Evolutionary conservation across 2,113 vertebrate species (phyloP), one percentile per base, ranked within the genome.

Genomic region (Oryzias curvinotus): DNA sequence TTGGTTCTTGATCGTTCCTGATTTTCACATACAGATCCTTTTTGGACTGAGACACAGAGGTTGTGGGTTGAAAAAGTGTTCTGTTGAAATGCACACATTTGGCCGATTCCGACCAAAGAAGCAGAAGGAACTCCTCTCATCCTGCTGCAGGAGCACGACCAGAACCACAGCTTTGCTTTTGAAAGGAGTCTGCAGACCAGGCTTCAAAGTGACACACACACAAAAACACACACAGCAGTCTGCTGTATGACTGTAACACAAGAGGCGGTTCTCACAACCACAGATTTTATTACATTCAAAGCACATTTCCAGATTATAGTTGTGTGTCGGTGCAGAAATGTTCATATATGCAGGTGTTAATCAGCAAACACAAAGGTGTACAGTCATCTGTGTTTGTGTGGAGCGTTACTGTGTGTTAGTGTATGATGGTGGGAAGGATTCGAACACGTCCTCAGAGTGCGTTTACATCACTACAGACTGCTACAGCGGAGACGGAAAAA

Each of bases 251-350:
- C 52, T 21, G 63, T 15, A 42, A 68, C 70, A 76, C 53, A 43
- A 21, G 49, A 59, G 23, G 26, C n/a, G 64, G 16, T 42, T 65
- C 62, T 62, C 23, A 68, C 66, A 77, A 82, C 53, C 82, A 72
- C 56, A 66, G 16, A 62, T 67, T 91, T 90, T 90, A 90, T 90
- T 89, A 68, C 62, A 71, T 84, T 85, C 47, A 79, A 82, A 84
- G 71, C 81, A 57, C 76, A 77, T 77, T 75, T 77, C 81, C 78
- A 68, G 75, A 62, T 77, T 84, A 81, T 66, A 72, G 73, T 70
- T 26, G 19, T 68, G 71, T 84, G 63, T 68, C 57, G 49, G 75
- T 67, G 76, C 52, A 54, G 43, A 68, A 51, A 68, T 69, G 50
- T 52, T 76, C 48, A 70, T 36, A 57, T 49, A 36, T 68, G 65